Base-by-base conservation (phyloP, 1,140 invertebrate species). In the Phortica variegata region DNA sequence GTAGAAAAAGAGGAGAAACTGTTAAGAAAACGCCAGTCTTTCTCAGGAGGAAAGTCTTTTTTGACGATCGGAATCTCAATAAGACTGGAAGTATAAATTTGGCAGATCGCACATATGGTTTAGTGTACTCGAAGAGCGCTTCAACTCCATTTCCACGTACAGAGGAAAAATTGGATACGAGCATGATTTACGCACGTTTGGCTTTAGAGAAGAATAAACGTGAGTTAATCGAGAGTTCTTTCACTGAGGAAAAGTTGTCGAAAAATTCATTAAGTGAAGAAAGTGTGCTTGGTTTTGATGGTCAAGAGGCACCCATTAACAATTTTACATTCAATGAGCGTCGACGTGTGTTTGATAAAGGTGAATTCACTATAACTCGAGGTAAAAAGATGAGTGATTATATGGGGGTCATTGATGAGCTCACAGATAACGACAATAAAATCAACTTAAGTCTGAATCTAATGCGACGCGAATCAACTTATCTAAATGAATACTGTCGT, bases 351-450 rank as follows among this genome's bases (percentile, higher is more conserved):
- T 50, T 50, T 8, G 2, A 45, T n/a, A 26, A 29, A 6, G 42
- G 16, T 12, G 48, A 50, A 29, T 50, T 37, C 18, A 38, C 41
- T 1, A 44, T 50, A 4, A 41, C 48, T 4, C 41, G 32, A 19
- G 48, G 48, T 1, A 50, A 32, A 19, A 50, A 50, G 20, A 31
- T 50, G 48, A 50, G 48, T 18, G 48, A 50, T 3, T 9, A 9
- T 21, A 1, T 43, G 10, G 43, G 41, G 47, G 29, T 40, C 10
- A 32, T 12, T 15, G 36, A 7, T 9, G 45, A 39, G 0, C 9
- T 3, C 8, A 12, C 20, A n/a, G 36, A 47, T 6, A 2, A 2
- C 12, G 21, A 3, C 7, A 29, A 18, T 40, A 29, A 23, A 17
- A n/a, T n/a, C n/a, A n/a, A n/a, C n/a, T n/a, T n/a, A n/a, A n/a